Evolutionary conservation across 2,888 invertebrate genomes (phyloP), one percentile per base, ranked within the genome.

Genomic region (Rhagonycha fulva): DNA sequence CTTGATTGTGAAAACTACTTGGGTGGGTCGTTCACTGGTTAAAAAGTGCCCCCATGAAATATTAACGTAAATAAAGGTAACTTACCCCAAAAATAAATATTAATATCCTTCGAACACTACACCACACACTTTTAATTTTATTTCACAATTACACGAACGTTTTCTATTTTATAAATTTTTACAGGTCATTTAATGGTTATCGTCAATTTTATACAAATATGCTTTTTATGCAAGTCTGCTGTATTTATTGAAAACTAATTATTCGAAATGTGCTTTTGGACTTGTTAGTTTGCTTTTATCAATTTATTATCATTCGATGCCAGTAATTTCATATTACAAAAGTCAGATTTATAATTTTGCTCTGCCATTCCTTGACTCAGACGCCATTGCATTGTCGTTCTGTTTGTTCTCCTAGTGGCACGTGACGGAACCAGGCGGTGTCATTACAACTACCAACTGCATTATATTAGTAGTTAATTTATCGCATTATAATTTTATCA

Each of bases 241-340:
- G 62, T 68, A 76, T 77, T 76, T 77, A 70, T 68, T 72, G 61
- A 73, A 74, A 81, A 82, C 81, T 82, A 82, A 72, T 77, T 69
- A 72, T 80, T 80, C 80, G 78, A 71, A 78, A 70, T 79, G 79
- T 79, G 78, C 80, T 77, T 73, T 78, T 78, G 79, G 74, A 71
- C 71, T 81, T 77, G 79, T 62, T 79, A 74, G 72, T 76, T 75
- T 80, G 66, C 75, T 78, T 74, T 79, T 77, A 78, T 78, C 67
- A 72, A 68, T 78, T 84, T 83, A 82, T 83, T 82, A 81, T 80
- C 82, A 81, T 80, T 83, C 82, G 87, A 88, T 87, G 85, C 79
- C 82, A 85, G 86, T 86, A 87, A 84, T 81, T 83, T 85, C 87
- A 87, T 87, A 75, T 81, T 82, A 83, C 84, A 84, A 83, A 82